These are phyloP conservation scores for Diarsia brunnea DNA, from an alignment of 2,888 invertebrate genomes.

Conservation along the genomic window DNA sequence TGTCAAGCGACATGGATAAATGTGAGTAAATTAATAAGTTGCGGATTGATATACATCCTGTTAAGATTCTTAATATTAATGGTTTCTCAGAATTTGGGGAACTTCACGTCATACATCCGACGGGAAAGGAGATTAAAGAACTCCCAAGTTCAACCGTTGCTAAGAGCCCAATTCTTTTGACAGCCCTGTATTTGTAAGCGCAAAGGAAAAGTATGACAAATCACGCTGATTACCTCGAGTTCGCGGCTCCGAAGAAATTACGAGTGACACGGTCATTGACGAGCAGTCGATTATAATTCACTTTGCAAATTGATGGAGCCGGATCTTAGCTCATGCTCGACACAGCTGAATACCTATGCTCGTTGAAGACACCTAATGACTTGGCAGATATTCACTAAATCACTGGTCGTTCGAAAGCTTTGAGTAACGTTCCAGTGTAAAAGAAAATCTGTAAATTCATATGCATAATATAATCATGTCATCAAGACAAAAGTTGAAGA, in stretches of 20 bases:
- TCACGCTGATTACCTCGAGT: conserved; percentile 73
- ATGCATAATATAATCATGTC: not conserved
- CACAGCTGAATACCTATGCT: conserved; percentile 29
- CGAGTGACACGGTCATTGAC: conserved; percentile 70
- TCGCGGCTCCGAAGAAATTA: conserved; percentile 72
- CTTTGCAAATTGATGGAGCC: conserved; percentile 68
- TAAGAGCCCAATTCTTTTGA: conserved; percentile 23
- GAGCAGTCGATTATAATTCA: conserved; percentile 72
- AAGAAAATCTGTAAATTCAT: conserved; percentile 19
- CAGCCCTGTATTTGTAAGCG: conserved; percentile 60
- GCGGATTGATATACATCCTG: conserved; percentile 68
- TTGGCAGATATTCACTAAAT: conserved; percentile 36
- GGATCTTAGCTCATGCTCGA: conserved; percentile 54
- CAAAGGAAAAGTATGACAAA: conserved; percentile 85
- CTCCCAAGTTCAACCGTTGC: conserved; percentile 22
- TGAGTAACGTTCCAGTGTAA: not conserved
- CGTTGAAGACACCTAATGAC: conserved; percentile 24
- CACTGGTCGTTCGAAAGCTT: conserved; percentile 28
- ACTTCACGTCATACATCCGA: conserved; percentile 22
- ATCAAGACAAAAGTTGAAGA: not conserved
- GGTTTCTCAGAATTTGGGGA: conserved; percentile 41
- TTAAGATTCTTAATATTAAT: conserved; percentile 47
- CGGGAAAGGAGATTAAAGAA: conserved; percentile 49
- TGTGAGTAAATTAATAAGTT: conserved; percentile 58
- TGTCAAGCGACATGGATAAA: conserved; percentile 64